Conservation (phyloP, 1,140 invertebrate species). For the Calliphora vicina region DNA sequence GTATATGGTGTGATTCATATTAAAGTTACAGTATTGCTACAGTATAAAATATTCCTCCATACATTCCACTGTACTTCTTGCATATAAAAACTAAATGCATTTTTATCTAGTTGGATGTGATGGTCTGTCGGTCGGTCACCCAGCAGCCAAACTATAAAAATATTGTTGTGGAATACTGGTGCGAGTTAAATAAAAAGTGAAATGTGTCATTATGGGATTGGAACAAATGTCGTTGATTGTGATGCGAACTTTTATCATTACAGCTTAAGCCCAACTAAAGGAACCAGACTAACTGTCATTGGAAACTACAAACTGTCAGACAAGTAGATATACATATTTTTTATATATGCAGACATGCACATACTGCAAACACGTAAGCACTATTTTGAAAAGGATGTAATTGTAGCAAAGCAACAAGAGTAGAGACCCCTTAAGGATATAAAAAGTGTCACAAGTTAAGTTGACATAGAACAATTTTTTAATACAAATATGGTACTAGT, state of each 20-base stretch:
- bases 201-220: constrained; percentile 16
- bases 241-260: constrained; percentile 12
- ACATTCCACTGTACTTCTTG: background rate
- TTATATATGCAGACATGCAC: background rate
- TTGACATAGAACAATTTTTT: background rate
- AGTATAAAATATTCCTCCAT: no score
- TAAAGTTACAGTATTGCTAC: no score
- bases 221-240: constrained; percentile 18
- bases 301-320: no score
- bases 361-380: background rate
- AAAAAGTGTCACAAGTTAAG: background rate
- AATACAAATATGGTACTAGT: no score
- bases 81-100: background rate
- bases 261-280: background rate
- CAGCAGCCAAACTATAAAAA: no score
- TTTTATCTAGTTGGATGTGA: background rate
- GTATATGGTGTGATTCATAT: no score
- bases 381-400: constrained; percentile 11
- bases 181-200: background rate
- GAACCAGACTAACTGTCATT: no score
- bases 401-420: background rate
- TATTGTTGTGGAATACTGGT: no score
- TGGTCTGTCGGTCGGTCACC: no score
- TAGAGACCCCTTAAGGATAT: background rate
- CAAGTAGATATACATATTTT: no score